Base-by-base conservation (phyloP, 1,140 invertebrate genomes). In the Drosophila orena region DNA sequence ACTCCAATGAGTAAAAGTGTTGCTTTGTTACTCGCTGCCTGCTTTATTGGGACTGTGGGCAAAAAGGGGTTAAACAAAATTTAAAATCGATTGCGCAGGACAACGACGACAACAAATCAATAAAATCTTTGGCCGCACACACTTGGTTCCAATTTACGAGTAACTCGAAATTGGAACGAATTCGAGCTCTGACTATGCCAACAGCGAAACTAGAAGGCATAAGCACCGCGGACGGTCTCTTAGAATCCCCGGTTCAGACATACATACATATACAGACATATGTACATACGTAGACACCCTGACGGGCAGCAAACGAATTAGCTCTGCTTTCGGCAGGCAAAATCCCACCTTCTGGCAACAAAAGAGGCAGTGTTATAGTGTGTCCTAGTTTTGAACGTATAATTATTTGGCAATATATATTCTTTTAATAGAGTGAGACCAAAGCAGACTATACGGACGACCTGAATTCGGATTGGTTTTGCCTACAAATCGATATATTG, bases 341-440 rank as follows among this genome's bases (percentile, higher is more conserved):
- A 24, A 24, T 24, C 22, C 4, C 2, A 4, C 22, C 22, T 24
- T 24, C 22, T 24, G 22, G 4, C 22, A 3, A 24, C 22, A n/a
- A n/a, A 65, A 35, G 34, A 37, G 57, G 22, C 58, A 27, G 52
- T 60, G 44, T 66, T 43, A 44, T 55, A 35, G 34, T 38, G 44
- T 86, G 83, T 50, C 83, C 81, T 64, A 86, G 69, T 81, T 86
- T 38, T 64, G 24, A 65, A 17, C 47, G 50, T 65, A 79, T 76
- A 79, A 74, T 75, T 86, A 81, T 75, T 81, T 78, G 49, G 65
- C 81, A 84, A 85, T 85, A 85, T 59, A 81, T 73, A 68, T 78
- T 68, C 55, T 30, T 34, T n/a, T 11, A 38, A 34, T 43, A n/a
- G 44, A 44, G 52, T 20, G 15, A 15, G 30, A 49, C 37, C 22